A percentile compares a stretch with the other conserved stretches of the same genome.
phyloP scores from a whole-genome alignment of 2,888 invertebrate genomes.

The Acanthosepion pharaonis region DNA sequence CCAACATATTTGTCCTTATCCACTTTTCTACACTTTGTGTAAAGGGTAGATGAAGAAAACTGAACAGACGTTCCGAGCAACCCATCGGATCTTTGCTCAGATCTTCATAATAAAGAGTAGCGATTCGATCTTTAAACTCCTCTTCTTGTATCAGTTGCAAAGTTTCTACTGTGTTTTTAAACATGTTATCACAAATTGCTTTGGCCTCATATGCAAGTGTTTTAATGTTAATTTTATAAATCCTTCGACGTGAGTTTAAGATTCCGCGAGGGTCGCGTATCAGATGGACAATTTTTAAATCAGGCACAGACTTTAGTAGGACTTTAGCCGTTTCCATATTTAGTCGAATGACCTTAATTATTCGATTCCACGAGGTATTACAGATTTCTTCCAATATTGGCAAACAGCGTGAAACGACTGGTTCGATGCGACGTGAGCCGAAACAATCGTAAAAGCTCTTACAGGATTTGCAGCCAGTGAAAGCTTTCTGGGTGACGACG shows the following conservation, averaged over 20 bases:
- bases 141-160: neutral
- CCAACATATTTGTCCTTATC: slow-evolving; percentile 34
- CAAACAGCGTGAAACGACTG: slow-evolving; percentile 46
- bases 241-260: slow-evolving; percentile 40
- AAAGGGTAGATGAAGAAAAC: slow-evolving; percentile 37
- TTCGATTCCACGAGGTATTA: slow-evolving; percentile 43
- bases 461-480: neutral
- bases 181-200: neutral
- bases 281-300: slow-evolving; percentile 54
- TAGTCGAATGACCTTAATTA: slow-evolving; percentile 53
- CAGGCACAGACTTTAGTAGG: slow-evolving; percentile 50
- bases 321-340: slow-evolving; percentile 47
- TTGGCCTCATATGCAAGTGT: neutral
- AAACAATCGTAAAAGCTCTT: neutral
- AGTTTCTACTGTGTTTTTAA: neutral
- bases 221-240: neutral
- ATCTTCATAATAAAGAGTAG: slow-evolving; percentile 41
- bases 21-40: slow-evolving; percentile 6
- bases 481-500: neutral
- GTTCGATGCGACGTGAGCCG: neutral
- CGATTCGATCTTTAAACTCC: neutral
- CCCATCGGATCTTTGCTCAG: neutral
- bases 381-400: slow-evolving; percentile 46
- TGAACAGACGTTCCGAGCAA: neutral
- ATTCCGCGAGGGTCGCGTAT: slow-evolving; percentile 57